These are phyloP conservation scores for Arctocebus calabarensis DNA, from an alignment of 2,797 vertebrate genomes.

Conservation along the genomic window DNA sequence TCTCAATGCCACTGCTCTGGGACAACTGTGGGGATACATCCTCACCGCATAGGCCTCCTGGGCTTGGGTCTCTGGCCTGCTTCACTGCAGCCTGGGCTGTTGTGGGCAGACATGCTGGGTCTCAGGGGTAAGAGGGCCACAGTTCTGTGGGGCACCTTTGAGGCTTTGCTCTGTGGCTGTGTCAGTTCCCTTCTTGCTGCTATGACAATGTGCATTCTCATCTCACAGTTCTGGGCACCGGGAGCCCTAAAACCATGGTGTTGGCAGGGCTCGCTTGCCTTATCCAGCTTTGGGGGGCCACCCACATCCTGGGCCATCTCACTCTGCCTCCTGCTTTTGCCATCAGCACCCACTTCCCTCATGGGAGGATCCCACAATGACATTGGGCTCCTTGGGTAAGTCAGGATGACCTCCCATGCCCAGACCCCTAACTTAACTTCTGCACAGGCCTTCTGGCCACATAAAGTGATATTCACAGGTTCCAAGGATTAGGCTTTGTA, in stretches of 20 bases:
- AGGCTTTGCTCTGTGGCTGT: too few species aligned
- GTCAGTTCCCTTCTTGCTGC: background rate
- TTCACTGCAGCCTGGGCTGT: too few species aligned
- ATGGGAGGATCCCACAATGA: background rate
- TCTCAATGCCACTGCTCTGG: rapidly evolving
- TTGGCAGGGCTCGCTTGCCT: background rate
- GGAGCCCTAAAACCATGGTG: background rate
- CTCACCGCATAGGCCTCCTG: background rate
- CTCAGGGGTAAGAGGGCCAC: background rate
- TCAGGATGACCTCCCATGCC: background rate
- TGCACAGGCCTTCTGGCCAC: background rate
- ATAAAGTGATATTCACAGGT: rapidly evolving
- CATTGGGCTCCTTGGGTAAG: too few species aligned
- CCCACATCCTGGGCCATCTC: background rate
- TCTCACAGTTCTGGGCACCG: too few species aligned
- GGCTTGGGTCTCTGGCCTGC: background rate
- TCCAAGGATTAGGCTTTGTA: background rate
- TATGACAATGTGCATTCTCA: rapidly evolving
- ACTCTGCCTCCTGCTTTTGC: background rate
- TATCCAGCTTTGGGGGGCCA: background rate
- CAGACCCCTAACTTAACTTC: background rate
- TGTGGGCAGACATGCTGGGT: background rate
- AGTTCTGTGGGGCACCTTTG: background rate
- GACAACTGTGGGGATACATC: background rate
- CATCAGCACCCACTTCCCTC: background rate